Conservation (phyloP, 2,888 invertebrate species). For the Limnephilus marmoratus region DNA sequence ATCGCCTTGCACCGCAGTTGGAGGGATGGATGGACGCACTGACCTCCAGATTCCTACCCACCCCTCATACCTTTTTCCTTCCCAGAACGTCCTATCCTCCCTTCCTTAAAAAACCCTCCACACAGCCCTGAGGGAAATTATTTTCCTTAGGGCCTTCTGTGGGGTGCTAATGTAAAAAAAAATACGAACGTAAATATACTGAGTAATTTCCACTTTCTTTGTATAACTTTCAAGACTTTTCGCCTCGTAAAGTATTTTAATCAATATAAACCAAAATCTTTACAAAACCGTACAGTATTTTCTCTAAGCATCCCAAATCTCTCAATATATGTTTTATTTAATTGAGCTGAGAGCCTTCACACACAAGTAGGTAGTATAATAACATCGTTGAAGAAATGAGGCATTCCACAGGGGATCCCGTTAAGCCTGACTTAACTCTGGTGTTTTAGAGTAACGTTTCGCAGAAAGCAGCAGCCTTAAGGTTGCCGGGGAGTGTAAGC, state of each 20-base stretch:
- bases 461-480: not conserved
- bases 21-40: too few species aligned
- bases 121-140: too few species aligned
- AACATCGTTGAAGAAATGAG: not conserved
- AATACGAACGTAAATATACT: not conserved
- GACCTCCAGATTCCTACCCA: too few species aligned
- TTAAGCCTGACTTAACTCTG: not conserved
- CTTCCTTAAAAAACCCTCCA: too few species aligned
- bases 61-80: too few species aligned
- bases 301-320: not conserved
- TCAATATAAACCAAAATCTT: not conserved
- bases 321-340: not conserved
- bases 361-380: not conserved
- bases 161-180: too few species aligned
- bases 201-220: not conserved
- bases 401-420: not conserved
- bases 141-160: too few species aligned
- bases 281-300: not conserved
- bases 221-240: not conserved
- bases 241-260: not conserved
- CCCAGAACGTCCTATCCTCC: too few species aligned
- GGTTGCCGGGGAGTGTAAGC: slow-evolving; percentile 9
- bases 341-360: not conserved
- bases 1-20: too few species aligned
- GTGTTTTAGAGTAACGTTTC: not conserved